Evolutionary conservation across 2,113 vertebrate species (phyloP), one percentile per base, ranked within the genome.

Genomic region (Epinephelus lanceolatus): DNA sequence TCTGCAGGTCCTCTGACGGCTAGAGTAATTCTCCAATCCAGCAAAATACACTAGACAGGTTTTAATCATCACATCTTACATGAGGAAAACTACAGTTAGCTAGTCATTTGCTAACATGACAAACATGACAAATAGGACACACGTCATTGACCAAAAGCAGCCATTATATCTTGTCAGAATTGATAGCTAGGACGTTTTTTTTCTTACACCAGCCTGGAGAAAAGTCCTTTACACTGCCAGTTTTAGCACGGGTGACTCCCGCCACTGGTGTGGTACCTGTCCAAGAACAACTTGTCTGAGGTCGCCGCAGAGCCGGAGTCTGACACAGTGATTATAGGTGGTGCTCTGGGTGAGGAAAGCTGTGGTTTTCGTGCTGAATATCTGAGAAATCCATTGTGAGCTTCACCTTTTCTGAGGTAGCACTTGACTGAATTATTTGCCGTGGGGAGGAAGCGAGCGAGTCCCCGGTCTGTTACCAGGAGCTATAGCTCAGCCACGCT

Each of bases 241-340:
- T 67, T 85, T 86, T 81, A 90, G 90, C 88, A 70, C n/a, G 37
- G 85, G 87, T 51, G 78, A 91, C 89, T 90, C 82, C 76, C 47
- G 81, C 86, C 89, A 84, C 87, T 90, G 88, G 83, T 83, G 80
- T 81, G 89, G 88, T 93, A 86, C 86, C 89, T 91, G 79, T 94
- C 94, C 93, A 94, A 94, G 83, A 94, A 92, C 88, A 94, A 94
- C 91, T 92, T 89, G 91, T 94, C 89, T 92, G 94, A 93, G 92
- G 91, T 91, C 78, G 53, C 79, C 62, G 60, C 90, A 71, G 92
- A 91, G 89, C 87, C 61, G 55, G 72, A 74, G 89, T 85, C 91
- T 92, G 93, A 93, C 91, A 87, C 78, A 51, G 91, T 91, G 94
- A 93, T 94, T 94, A 95, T 91, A 94, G 92, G 90, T 89, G 92